Evolutionary conservation across 2,113 vertebrate genomes (phyloP), one percentile per base, ranked within the genome.

Genomic region (Trogon melanurus): DNA sequence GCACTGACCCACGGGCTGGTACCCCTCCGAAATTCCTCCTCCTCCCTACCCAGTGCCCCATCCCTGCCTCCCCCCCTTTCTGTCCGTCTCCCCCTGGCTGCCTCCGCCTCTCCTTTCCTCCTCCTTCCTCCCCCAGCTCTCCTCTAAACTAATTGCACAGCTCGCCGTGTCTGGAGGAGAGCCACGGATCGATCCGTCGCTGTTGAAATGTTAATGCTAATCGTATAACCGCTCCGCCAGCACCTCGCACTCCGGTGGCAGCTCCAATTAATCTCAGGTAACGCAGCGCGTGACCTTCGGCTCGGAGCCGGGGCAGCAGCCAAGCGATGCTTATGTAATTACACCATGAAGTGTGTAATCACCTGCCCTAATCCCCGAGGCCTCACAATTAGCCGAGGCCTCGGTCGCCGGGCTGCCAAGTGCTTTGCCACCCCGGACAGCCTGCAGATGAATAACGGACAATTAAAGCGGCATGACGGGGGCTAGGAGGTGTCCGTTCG

Each of bases 251-350:
- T 98, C 96, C 98, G 95, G 97, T 98, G 98, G 98, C 99, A 99
- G 99, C 98, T 98, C 99, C 99, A 99, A 99, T 99, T 99, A 99
- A 99, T 99, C 99, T 99, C 98, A 98, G 98, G 98, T 98, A 98
- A 97, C 98, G 98, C 97, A 97, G 99, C 98, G 96, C 98, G 92
- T 99, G 99, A 99, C 99, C 99, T 98, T 98, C 96, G 98, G 94
- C 98, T 98, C 91, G 62, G 97, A 97, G 98, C 98, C 97, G 97
- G 98, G 98, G 98, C 98, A 97, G 98, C 98, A 97, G 98, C 98
- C 98, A 98, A 98, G 98, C 98, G 98, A 98, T 98, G 98, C 99
- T 99, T 98, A 99, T 98, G 99, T 99, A 99, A 99, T 99, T 99
- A 99, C 99, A 98, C 98, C 98, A 97, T 98, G 98, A 98, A 98